Conservation (phyloP, 2,888 invertebrate genomes). For the Cryptocephalus primarius region DNA sequence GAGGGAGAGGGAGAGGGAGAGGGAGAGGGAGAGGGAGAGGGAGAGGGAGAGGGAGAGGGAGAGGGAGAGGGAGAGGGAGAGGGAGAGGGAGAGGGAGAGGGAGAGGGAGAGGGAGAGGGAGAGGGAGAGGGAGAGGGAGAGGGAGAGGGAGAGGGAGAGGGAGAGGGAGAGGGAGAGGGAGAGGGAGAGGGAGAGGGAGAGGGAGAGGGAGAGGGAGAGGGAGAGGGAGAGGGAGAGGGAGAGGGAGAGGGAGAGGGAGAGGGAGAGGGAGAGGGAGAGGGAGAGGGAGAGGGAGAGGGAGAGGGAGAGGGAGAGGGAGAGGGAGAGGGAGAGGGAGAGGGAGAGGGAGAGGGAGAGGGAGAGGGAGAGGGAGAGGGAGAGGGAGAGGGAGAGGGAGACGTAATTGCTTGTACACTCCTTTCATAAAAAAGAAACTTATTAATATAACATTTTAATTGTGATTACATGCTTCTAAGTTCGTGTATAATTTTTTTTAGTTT, state of each 20-base stretch:
- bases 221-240: conserved; percentile 5
- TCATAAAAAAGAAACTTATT: no score
- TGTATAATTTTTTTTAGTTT: no score
- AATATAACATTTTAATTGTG: no score
- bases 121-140: conserved; percentile 5
- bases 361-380: conserved; percentile 4
- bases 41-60: conserved; percentile 6
- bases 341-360: conserved; percentile 5
- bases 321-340: conserved; percentile 6
- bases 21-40: conserved; percentile 4
- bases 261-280: conserved; percentile 6
- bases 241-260: conserved; percentile 7
- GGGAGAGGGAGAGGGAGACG: conserved; percentile 4
- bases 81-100: conserved; percentile 5
- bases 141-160: conserved; percentile 5
- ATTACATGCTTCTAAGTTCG: no score
- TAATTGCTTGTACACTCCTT: no score
- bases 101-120: conserved; percentile 6
- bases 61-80: conserved; percentile 5
- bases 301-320: conserved; percentile 7
- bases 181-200: conserved; percentile 5
- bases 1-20: conserved; percentile 5
- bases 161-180: conserved; percentile 5
- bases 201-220: conserved; percentile 5
- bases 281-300: conserved; percentile 6